These are phyloP conservation scores for Parazoanthus atlanticus DNA, from an alignment of 92 coral and sea anemone genomes.

Conservation along the genomic window DNA sequence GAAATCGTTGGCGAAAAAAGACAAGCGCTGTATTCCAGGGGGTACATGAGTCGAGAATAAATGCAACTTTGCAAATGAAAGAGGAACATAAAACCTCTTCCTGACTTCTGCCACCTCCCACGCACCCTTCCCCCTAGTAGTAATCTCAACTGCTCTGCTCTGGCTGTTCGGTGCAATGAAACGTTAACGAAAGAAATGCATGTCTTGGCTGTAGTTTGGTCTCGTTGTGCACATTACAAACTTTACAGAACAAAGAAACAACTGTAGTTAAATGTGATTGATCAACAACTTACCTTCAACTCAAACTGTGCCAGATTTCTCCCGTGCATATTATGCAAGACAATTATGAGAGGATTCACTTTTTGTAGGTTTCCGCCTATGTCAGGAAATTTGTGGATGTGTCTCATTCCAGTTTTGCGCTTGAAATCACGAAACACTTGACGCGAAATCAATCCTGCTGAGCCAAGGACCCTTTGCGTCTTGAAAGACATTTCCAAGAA, in stretches of 20 bases:
- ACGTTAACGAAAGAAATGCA: too few relatives aligned
- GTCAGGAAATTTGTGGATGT: not conserved
- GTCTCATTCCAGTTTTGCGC: not conserved
- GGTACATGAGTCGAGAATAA: too few relatives aligned
- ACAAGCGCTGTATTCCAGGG: not conserved
- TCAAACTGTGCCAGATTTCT: not conserved
- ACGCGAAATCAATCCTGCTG: conserved; percentile 33
- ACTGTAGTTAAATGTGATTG: too few relatives aligned
- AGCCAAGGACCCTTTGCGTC: not conserved
- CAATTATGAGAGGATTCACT: not conserved
- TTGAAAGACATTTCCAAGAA: not conserved
- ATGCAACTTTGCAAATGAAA: too few relatives aligned
- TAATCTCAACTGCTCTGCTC: too few relatives aligned
- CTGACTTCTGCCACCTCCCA: too few relatives aligned
- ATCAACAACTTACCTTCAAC: not conserved
- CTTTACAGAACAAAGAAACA: not conserved
- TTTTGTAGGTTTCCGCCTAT: not conserved
- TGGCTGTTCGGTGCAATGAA: too few relatives aligned
- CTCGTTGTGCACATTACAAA: too few relatives aligned
- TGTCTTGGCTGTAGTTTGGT: too few relatives aligned
- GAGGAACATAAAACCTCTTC: too few relatives aligned
- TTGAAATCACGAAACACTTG: conserved; percentile 17
- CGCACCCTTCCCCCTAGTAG: too few relatives aligned
- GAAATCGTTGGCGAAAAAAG: conserved; percentile 6
- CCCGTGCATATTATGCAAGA: not conserved